Evolutionary conservation across 1,140 invertebrate genomes (phyloP).

Genomic region (Papilio helenus): DNA sequence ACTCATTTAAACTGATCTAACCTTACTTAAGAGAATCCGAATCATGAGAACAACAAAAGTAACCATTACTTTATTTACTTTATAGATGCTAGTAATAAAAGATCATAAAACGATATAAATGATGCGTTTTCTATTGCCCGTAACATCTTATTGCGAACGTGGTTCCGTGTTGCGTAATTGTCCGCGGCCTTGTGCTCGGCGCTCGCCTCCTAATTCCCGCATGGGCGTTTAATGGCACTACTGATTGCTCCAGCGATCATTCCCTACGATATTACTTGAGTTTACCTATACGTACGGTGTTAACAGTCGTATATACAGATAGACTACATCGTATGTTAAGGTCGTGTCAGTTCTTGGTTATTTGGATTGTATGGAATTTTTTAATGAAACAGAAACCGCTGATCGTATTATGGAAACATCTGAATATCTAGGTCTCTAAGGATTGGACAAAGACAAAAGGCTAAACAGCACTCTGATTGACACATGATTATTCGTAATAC

Average conservation of each 20-base stretch:
- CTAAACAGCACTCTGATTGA: neutral
- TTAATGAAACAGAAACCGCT: neutral
- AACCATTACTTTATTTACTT: constrained; percentile 20
- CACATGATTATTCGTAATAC: neutral
- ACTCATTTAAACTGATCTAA: neutral
- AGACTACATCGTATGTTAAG: neutral
- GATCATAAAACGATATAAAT: constrained; percentile 12
- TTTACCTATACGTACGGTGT: constrained; percentile 48
- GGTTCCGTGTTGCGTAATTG: constrained; percentile 48
- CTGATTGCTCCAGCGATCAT: constrained; percentile 55
- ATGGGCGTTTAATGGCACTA: constrained; percentile 68
- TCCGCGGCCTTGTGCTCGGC: constrained; percentile 48
- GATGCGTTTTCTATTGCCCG: constrained; percentile 17
- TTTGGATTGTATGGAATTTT: neutral
- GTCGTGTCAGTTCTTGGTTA: neutral
- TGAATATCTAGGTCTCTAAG: neutral
- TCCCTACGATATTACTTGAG: constrained; percentile 46
- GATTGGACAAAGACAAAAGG: neutral
- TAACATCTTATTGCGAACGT: constrained; percentile 47
- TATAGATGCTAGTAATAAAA: constrained; percentile 2
- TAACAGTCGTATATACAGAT: neutral
- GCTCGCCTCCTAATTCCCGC: constrained; percentile 57
- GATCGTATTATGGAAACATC: neutral
- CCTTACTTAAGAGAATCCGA: neutral
- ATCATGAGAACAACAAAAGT: neutral